Base-by-base conservation (phyloP, 1,140 invertebrate species). In the Hycleus cichorii region DNA sequence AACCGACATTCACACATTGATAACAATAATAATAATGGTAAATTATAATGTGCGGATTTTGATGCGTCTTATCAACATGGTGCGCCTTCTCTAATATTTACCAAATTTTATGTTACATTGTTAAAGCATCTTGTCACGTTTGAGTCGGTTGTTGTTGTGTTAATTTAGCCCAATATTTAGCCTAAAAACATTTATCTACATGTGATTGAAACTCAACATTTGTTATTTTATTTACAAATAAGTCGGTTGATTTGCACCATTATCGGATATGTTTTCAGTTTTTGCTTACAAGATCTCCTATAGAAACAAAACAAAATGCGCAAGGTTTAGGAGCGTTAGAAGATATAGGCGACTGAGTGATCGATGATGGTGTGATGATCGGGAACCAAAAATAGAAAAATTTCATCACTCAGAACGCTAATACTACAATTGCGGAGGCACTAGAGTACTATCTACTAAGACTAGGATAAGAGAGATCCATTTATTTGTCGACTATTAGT, bases 401-500 rank as follows among this genome's bases (percentile, higher is more conserved):
- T 47, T 42, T 11, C 45, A 55, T 53, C 42, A 40, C 59, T 57
- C 57, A 49, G 52, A 47, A 49, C 64, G 66, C 68, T 69, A 68
- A 70, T 67, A 65, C 65, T 67, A 67, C 62, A 54, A 60, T 62
- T 67, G 67, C 68, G 59, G 69, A 71, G 69, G 69, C 69, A 71
- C 69, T 71, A 71, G 66, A 67, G 63, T 65, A 65, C 68, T 63
- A 64, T 68, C 58, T 60, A 57, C 62, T 58, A 57, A 64, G 47
- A 65, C 62, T 66, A 62, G 59, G 64, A 65, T 66, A 47, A 69
- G 66, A 69, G 64, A 64, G 49, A 56, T 66, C 38, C 27, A 58
- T 50, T 69, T 69, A 68, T 67, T 67, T 69, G 68, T 69, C 66
- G 57, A 63, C 61, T 69, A 66, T 68, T 63, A 64, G 53, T 64